A percentile compares a stretch with the other conserved stretches of the same genome.
phyloP scores from a whole-genome alignment of 2,797 vertebrate genomes.

The Lacerta viridis region DNA sequence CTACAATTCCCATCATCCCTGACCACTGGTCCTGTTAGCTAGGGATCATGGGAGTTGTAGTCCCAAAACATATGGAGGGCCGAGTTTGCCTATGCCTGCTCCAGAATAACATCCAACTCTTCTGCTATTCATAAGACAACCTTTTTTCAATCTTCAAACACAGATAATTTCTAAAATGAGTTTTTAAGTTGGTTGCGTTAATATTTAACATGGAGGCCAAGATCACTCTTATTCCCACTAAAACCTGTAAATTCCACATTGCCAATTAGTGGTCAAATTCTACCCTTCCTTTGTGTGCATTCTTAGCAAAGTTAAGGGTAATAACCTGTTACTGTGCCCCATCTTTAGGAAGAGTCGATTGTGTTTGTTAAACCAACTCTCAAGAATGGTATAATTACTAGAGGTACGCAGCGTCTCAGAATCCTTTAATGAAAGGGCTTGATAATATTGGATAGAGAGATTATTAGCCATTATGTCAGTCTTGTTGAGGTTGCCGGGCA shows the following conservation, averaged over 20 bases:
- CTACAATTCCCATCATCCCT: no score
- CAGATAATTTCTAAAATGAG: no score
- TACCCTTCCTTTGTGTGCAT: background rate
- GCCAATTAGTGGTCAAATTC: background rate
- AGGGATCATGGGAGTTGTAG: no score
- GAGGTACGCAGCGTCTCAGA: background rate
- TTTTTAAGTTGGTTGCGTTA: no score
- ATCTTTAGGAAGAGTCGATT: background rate
- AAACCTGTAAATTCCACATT: background rate
- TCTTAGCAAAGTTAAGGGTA: background rate
- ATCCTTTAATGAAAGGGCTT: background rate
- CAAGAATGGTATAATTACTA: slow-evolving; percentile 1
- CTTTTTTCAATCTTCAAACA: no score
- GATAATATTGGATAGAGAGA: background rate
- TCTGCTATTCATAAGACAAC: no score
- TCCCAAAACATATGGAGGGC: no score
- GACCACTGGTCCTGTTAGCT: no score
- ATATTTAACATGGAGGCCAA: no score
- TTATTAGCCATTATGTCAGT: background rate
- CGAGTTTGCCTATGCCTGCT: no score
- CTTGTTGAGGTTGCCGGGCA: background rate
- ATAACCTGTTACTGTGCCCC: no score
- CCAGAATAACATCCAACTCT: no score
- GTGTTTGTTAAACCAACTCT: background rate
- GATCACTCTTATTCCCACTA: background rate